These are phyloP conservation scores for Pocillopora verrucosa DNA, from an alignment of 64 coral and sea anemone genomes.

Conservation along the genomic window DNA sequence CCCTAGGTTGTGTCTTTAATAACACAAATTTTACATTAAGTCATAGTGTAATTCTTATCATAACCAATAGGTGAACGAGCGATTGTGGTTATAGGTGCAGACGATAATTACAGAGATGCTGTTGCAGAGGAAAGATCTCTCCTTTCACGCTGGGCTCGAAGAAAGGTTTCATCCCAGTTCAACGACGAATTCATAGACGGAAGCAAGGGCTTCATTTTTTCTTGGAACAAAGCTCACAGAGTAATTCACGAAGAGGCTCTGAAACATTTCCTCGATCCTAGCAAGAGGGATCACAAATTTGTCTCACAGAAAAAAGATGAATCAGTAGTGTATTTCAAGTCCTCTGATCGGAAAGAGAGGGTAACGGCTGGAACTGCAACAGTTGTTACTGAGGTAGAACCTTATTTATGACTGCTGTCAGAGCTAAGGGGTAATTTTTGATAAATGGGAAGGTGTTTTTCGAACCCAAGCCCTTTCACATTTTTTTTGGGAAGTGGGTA, in stretches of 20 bases:
- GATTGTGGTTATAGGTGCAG: slow-evolving; percentile 67
- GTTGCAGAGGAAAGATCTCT: slow-evolving; percentile 28
- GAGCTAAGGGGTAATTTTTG: no score
- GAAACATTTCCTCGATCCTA: slow-evolving; percentile 31
- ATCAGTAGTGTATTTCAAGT: not conserved
- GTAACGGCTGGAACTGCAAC: not conserved
- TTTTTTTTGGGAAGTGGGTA: no score
- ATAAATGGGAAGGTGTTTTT: no score
- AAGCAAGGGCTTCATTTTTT: slow-evolving; percentile 58
- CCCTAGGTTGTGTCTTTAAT: not conserved
- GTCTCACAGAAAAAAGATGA: not conserved
- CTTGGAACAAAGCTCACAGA: slow-evolving; percentile 57
- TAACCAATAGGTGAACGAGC: slow-evolving; percentile 26
- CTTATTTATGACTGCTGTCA: no score
- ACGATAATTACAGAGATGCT: slow-evolving; percentile 53
- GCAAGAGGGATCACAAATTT: slow-evolving; percentile 12
- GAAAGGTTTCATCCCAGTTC: slow-evolving; percentile 57
- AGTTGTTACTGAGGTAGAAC: no score
- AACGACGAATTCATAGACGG: slow-evolving; percentile 47
- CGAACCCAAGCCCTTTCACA: no score
- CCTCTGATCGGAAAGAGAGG: not conserved
- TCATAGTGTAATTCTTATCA: not conserved
- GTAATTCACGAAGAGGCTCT: slow-evolving; percentile 67
- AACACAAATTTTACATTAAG: not conserved
- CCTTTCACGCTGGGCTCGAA: slow-evolving; percentile 52